Evolutionary conservation across 2,888 invertebrate genomes (phyloP).

Genomic region (Scaptomyza caliginosa): DNA sequence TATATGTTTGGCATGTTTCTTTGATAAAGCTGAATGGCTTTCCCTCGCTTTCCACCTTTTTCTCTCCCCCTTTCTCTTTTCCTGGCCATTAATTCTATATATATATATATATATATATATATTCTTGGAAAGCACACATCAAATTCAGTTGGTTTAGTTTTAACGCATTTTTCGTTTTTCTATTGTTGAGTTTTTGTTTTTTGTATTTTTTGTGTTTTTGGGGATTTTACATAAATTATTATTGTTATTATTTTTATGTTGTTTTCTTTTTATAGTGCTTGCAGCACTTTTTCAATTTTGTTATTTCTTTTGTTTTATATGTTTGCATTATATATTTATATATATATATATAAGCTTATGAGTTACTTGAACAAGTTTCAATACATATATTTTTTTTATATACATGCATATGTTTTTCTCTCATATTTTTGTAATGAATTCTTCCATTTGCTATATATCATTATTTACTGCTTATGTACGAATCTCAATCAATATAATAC

Average conservation of each 20-base stretch:
- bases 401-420: conserved; percentile 15
- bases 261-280: conserved; percentile 40
- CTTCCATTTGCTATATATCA: conserved; percentile 7
- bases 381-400: conserved; percentile 35
- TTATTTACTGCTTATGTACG: background rate
- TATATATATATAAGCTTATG: background rate
- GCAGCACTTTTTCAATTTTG: conserved; percentile 31
- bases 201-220: background rate
- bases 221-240: background rate
- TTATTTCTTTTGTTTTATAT: background rate
- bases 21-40: conserved; percentile 40
- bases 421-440: conserved; percentile 5
- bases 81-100: background rate
- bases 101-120: background rate
- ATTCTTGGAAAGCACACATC: background rate
- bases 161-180: background rate
- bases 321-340: background rate
- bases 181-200: background rate
- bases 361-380: conserved; percentile 11
- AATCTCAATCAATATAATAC: background rate
- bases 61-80: background rate
- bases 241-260: background rate
- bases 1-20: background rate
- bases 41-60: background rate
- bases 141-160: background rate